Conservation (phyloP, 2,797 vertebrate species). For the Urosaurus nigricauda region DNA sequence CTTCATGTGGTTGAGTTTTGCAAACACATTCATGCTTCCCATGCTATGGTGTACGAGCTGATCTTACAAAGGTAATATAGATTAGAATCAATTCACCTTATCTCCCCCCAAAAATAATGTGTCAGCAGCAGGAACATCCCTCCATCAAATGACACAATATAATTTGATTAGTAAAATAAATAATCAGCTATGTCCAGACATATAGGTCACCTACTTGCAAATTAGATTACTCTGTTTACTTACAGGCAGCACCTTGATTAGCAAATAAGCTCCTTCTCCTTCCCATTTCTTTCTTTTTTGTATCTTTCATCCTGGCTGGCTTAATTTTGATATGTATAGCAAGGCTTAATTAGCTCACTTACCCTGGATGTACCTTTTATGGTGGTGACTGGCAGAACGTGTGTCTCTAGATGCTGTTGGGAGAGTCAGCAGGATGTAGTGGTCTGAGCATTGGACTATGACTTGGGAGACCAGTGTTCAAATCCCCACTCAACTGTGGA, state of each 20-base stretch:
- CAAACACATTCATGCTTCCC: conserved; percentile 53
- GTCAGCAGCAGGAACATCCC: conserved; percentile 60
- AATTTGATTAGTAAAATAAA: conserved; percentile 74
- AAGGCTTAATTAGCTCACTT: not conserved
- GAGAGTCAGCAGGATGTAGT: too few species aligned
- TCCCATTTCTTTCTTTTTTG: not conserved
- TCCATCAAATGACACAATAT: conserved; percentile 50
- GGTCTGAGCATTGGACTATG: too few species aligned
- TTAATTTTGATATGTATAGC: not conserved
- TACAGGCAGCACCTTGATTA: conserved; percentile 54
- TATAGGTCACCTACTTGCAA: conserved; percentile 70
- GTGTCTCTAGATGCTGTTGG: conserved; percentile 1
- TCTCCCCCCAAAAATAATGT: conserved; percentile 62
- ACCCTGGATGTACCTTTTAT: not conserved
- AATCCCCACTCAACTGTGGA: too few species aligned
- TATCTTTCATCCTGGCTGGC: conserved; percentile 32
- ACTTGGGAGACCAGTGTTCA: too few species aligned
- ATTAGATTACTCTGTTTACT: conserved; percentile 60
- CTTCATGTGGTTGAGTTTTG: conserved; percentile 43
- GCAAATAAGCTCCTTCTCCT: conserved; percentile 43
- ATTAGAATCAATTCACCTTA: conserved; percentile 67
- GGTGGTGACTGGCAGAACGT: not conserved
- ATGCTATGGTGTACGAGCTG: conserved; percentile 48
- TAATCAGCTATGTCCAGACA: conserved; percentile 63
- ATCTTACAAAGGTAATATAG: conserved; percentile 68